A percentile compares a stretch with the other conserved stretches of the same genome.
These are phyloP conservation scores for Dugesia japonica DNA, from an alignment of 2,888 invertebrate species.

Conservation along the genomic window DNA sequence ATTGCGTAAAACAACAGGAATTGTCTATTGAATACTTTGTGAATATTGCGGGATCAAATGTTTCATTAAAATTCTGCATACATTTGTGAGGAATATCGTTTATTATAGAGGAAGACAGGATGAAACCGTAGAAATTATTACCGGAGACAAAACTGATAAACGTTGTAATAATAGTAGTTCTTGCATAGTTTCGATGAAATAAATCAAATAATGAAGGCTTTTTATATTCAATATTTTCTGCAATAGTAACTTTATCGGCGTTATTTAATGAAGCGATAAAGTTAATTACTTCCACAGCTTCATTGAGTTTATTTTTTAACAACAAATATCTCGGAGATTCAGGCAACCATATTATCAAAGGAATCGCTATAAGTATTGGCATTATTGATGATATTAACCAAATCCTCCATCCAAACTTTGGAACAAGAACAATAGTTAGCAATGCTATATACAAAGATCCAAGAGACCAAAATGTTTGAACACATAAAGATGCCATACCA, in stretches of 20 bases:
- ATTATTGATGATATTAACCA: background rate
- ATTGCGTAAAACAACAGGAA: background rate
- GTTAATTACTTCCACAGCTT: background rate
- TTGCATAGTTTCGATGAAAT: background rate
- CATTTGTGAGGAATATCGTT: background rate
- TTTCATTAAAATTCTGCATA: background rate
- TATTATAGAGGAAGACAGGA: background rate
- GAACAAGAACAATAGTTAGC: background rate
- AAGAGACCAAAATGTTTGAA: background rate
- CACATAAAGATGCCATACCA: background rate
- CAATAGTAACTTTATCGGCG: background rate
- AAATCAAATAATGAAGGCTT: background rate
- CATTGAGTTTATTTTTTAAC: background rate
- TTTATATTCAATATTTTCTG: background rate
- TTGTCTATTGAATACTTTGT: background rate
- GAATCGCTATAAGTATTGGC: background rate
- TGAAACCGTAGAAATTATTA: background rate
- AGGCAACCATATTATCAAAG: background rate
- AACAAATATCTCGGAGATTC: constrained; percentile 17
- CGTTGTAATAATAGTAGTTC: background rate
- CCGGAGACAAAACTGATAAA: background rate
- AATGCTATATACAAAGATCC: background rate
- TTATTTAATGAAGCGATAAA: background rate
- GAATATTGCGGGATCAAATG: background rate
- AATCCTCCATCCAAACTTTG: background rate